Conservation (phyloP, 2,888 invertebrate species). For the Drosophila nr. perissopoda region DNA sequence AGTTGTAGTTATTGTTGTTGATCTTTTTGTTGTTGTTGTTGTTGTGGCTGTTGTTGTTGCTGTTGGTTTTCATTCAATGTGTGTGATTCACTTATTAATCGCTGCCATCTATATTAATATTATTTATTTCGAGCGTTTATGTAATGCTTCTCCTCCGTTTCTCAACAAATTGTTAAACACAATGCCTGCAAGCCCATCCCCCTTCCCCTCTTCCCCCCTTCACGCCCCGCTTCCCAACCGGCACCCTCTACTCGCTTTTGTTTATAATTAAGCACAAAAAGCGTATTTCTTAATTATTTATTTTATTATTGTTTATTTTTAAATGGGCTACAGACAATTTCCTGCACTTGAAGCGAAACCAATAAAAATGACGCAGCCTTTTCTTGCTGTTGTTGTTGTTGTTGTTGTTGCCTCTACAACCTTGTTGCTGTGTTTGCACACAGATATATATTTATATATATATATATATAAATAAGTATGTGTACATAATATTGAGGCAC, state of each 20-base stretch:
- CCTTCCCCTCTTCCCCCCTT: too few species aligned
- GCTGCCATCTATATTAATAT: conserved; percentile 38
- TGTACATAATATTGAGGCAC: conserved; percentile 44
- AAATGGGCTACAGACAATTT: conserved; percentile 82
- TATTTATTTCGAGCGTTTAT: conserved; percentile 78
- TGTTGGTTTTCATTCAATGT: conserved; percentile 43
- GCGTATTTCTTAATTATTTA: conserved; percentile 81
- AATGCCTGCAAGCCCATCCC: conserved; percentile 6
- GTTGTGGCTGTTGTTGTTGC: conserved; percentile 31
- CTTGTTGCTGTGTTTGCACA: conserved; percentile 38
- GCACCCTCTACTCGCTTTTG: conserved; percentile 34
- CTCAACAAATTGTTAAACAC: conserved; percentile 27
- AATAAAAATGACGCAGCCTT: conserved; percentile 78
- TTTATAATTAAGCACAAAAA: conserved; percentile 77
- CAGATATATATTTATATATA: conserved; percentile 16
- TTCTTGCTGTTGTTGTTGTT: conserved; percentile 29
- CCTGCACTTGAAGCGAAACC: conserved; percentile 80
- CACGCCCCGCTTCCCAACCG: too few species aligned
- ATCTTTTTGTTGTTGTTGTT: conserved; percentile 36
- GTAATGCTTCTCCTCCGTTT: conserved; percentile 59
- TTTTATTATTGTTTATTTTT: conserved; percentile 82
- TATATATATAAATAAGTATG: conserved; percentile 14
- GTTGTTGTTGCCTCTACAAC: conserved; percentile 38
- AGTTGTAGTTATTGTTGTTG: conserved; percentile 49
- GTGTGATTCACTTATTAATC: conserved; percentile 70